Evolutionary conservation across 2,888 invertebrate species (phyloP), one percentile per base, ranked within the genome.

Genomic region (Trichacis sp.): DNA sequence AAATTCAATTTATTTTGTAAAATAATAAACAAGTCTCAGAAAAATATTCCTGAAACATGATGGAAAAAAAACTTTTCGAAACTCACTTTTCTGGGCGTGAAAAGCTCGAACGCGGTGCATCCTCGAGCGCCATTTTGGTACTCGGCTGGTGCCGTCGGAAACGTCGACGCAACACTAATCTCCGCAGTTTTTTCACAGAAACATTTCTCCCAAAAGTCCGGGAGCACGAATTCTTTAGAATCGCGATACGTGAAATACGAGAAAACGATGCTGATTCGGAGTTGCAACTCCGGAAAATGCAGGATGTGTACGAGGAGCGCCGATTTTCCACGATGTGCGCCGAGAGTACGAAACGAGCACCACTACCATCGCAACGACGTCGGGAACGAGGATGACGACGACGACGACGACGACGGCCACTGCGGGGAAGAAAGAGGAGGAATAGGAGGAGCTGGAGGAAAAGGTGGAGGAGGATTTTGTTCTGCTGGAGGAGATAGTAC

Each of bases 271-370:
- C 60, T 52, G 49, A 47, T 43, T 61, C 56, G 60, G 54, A 65
- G 75, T 73, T 73, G 70, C 70, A 70, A 73, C 69, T 69, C 70
- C 59, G 69, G 68, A 66, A 73, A 69, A 76, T 73, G 77, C 74
- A 73, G 73, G 76, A 69, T 70, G 72, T 57, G 61, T 68, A 71
- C 79, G 80, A 73, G 69, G 63, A 72, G 74, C 73, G 58, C 73
- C 78, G 80, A 80, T 77, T 78, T 77, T 73, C 73, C 75, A 79
- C 79, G 77, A 77, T 66, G 71, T 71, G 72, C 74, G 72, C 77
- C 77, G 77, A 79, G 76, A 78, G 78, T 74, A 71, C 70, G 73
- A 71, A 76, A 74, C 73, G 75, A 73, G 62, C 61, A 69, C 69
- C 70, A 68, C 74, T 71, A 76, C 76, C 73, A 64, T 61, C 53